Evolutionary conservation across 2,113 vertebrate genomes (phyloP), one percentile per base, ranked within the genome.

Genomic region (Xenopus laevis): DNA sequence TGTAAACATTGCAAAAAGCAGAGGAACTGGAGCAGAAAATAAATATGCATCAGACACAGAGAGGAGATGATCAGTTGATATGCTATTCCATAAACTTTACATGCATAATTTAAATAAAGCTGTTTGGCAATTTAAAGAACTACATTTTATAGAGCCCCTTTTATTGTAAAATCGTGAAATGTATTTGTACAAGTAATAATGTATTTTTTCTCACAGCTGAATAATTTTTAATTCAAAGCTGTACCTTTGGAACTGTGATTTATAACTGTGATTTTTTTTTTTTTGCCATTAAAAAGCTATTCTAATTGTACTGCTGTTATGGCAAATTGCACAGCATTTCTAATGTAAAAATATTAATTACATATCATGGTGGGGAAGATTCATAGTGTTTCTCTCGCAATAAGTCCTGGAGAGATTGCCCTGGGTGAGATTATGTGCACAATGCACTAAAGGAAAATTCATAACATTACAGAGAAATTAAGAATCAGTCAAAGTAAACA

Each of bases 11-110:
- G 82, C 83, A 68, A 79, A 20, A 72, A 82, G 71, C 82, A 72
- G 79, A 82, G 79, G 81, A 81, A 86, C 46, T 81, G 78, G 71
- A 84, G 78, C 83, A 80, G 82, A 79, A 87, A 86, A 82, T 83
- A 81, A 87, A 84, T 82, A 82, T 80, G 77, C 75, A 82, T 80
- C 81, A 80, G 83, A 79, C 80, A 81, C 79, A 82, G 77, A 78
- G 67, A 70, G 55, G 71, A 81, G 77, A 82, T 83, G 79, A 86
- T 83, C 76, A 73, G 72, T 79, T 82, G 79, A 82, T 82, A 81
- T 64, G 60, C 10, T 84, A 59, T 82, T 82, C 79, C 75, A 82
- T 81, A 84, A 84, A 80, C 30, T 82, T 77, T 82, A 61, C 74
- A 83, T 82, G 67, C 67, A 78, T 83, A 80, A 85, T 86, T 81